These are phyloP conservation scores for Pyralis farinalis DNA, from an alignment of 2,888 invertebrate species.

Conservation along the genomic window DNA sequence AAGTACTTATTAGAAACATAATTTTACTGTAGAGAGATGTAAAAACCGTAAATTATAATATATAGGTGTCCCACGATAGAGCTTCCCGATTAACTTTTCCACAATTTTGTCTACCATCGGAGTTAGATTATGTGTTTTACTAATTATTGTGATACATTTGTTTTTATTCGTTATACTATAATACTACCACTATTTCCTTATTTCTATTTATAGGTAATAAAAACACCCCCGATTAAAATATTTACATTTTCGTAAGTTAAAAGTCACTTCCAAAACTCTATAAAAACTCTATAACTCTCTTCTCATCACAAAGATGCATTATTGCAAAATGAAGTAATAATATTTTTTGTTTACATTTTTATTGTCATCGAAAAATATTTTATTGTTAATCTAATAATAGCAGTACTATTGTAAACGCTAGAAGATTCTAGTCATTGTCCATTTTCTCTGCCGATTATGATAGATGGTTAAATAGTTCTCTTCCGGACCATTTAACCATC, in stretches of 20 bases:
- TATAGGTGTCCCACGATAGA: conserved; percentile 64
- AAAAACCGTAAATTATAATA: conserved; percentile 47
- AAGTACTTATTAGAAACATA: conserved; percentile 53
- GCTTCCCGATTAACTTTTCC: conserved; percentile 62
- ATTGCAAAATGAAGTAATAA: background rate
- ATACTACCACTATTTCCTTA: background rate
- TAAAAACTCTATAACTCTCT: too few relatives aligned
- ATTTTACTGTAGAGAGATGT: conserved; percentile 57
- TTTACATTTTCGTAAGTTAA: conserved; percentile 2
- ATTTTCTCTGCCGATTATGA: too few relatives aligned
- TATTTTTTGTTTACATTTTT: background rate
- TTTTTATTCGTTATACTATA: background rate
- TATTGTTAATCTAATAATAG: too few relatives aligned
- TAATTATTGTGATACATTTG: conserved; percentile 13
- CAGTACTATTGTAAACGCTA: too few relatives aligned
- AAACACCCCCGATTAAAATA: background rate
- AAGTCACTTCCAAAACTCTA: background rate
- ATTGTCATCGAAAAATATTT: too few relatives aligned
- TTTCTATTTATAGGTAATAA: background rate
- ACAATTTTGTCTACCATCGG: conserved; percentile 55
- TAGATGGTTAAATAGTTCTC: too few relatives aligned
- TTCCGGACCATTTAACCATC: too few relatives aligned
- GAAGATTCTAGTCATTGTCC: too few relatives aligned
- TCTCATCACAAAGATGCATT: too few relatives aligned
- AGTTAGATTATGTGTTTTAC: conserved; percentile 29